Percentiles rank a stretch among this genome's conserved stretches.
Conservation (phyloP, 1,140 invertebrate genomes). For the Asbolus verrucosus region DNA sequence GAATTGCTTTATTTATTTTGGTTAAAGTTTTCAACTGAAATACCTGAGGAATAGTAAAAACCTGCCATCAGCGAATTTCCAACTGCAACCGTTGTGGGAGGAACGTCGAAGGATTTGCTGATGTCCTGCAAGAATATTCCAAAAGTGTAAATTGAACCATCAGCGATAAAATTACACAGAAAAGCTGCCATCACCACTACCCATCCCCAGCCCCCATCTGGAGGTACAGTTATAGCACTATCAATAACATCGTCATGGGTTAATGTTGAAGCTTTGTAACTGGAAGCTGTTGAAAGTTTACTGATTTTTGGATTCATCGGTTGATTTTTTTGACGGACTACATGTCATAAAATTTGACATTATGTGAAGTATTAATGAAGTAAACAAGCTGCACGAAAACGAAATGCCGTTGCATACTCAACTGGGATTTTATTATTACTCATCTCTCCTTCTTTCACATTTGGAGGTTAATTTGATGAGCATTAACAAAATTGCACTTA, state of each 20-base stretch:
- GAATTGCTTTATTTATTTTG: no score
- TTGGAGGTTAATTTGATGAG: constrained; percentile 49
- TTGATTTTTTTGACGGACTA: no score
- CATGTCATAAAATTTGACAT: no score
- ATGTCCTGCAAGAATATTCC: constrained; percentile 73
- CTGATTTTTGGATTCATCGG: no score
- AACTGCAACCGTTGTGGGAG: constrained; percentile 71
- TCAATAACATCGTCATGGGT: constrained; percentile 42
- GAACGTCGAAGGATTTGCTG: constrained; percentile 68
- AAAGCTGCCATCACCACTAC: constrained; percentile 76
- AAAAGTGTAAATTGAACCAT: constrained; percentile 81
- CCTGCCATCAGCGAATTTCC: constrained; percentile 77
- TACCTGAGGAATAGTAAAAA: constrained; percentile 78
- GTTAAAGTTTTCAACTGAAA: no score
- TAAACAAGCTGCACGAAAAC: no score
- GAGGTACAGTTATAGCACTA: constrained; percentile 68
- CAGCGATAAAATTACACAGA: constrained; percentile 80
- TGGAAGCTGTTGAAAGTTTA: not conserved
- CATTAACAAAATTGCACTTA: constrained; percentile 58
- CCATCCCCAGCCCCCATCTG: constrained; percentile 82
- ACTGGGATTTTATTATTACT: no score
- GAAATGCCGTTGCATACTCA: no score
- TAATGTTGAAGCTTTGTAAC: constrained; percentile 4
- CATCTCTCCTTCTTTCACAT: constrained; percentile 46
- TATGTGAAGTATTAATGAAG: no score